These are phyloP conservation scores for Pygocentrus nattereri DNA, from an alignment of 2,797 vertebrate species.

Conservation along the genomic window DNA sequence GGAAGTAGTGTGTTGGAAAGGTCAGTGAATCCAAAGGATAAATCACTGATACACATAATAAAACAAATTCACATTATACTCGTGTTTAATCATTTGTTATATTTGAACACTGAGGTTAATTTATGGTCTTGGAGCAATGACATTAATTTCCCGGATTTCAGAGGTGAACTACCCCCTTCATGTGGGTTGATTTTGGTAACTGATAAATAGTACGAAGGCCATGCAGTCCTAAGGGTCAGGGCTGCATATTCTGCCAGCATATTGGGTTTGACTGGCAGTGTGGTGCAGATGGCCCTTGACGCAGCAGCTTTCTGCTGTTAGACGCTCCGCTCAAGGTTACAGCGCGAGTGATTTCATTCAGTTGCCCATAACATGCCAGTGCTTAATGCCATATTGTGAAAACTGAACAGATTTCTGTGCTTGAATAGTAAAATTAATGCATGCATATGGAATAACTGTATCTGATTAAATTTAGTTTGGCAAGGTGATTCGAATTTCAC, in stretches of 20 bases:
- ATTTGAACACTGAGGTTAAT: background rate
- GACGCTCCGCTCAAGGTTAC: slow-evolving; percentile 10
- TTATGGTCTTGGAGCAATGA: background rate
- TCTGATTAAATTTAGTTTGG: slow-evolving; percentile 17
- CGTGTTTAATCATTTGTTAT: background rate
- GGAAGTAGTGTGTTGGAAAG: background rate
- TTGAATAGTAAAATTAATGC: slow-evolving; percentile 6
- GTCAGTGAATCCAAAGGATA: background rate
- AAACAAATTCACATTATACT: background rate
- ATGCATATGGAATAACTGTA: background rate
- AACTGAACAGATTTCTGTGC: background rate
- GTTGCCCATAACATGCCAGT: background rate
- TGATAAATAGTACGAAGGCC: background rate
- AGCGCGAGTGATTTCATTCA: background rate
- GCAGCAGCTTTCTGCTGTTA: slow-evolving; percentile 4
- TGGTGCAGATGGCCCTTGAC: background rate
- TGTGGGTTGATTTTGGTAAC: background rate
- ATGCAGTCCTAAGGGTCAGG: background rate
- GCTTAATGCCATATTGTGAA: slow-evolving; percentile 3
- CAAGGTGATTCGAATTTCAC: slow-evolving; percentile 7
- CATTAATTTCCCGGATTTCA: background rate
- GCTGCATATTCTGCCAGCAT: slow-evolving; percentile 7
- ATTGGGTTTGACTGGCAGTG: background rate
- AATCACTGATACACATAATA: background rate
- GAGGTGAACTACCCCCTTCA: background rate